Percentiles rank a stretch among this genome's conserved stretches.
phyloP scores from a whole-genome alignment of 92 coral and sea anemone species.

The Porites lobata region DNA sequence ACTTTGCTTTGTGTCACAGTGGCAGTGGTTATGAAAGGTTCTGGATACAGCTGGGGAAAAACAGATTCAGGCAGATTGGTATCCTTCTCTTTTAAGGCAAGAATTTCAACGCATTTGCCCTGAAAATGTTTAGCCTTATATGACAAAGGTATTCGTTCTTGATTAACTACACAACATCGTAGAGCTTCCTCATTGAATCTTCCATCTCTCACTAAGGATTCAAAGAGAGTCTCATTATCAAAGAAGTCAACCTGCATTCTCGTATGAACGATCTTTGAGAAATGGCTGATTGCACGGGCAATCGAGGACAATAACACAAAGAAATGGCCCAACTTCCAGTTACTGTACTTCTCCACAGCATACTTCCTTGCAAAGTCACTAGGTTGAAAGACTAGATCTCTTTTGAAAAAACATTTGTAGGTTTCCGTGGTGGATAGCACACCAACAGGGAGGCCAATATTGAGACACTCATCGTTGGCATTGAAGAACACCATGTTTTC shows the following conservation, averaged over 20 bases:
- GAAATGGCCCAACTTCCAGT: too few relatives aligned
- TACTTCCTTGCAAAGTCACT: too few relatives aligned
- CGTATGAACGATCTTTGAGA: too few relatives aligned
- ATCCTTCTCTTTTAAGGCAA: not conserved
- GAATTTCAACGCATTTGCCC: not conserved
- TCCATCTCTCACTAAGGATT: not conserved
- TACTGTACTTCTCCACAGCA: too few relatives aligned
- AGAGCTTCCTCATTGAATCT: not conserved
- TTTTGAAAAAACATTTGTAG: too few relatives aligned
- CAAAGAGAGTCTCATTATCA: not conserved
- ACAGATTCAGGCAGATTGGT: not conserved
- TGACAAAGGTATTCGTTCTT: not conserved
- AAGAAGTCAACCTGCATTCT: not conserved
- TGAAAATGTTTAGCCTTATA: not conserved
- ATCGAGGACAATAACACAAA: too few relatives aligned
- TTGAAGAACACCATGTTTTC: too few relatives aligned
- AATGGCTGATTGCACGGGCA: too few relatives aligned
- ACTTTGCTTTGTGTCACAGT: not conserved
- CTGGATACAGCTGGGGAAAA: not conserved
- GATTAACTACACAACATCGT: not conserved
- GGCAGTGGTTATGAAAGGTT: not conserved
- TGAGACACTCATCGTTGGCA: too few relatives aligned
- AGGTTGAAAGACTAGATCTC: too few relatives aligned
- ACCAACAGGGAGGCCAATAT: too few relatives aligned
- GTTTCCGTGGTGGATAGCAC: too few relatives aligned